Base-by-base conservation (phyloP, 2,888 invertebrate species). In the Meloe dianella region DNA sequence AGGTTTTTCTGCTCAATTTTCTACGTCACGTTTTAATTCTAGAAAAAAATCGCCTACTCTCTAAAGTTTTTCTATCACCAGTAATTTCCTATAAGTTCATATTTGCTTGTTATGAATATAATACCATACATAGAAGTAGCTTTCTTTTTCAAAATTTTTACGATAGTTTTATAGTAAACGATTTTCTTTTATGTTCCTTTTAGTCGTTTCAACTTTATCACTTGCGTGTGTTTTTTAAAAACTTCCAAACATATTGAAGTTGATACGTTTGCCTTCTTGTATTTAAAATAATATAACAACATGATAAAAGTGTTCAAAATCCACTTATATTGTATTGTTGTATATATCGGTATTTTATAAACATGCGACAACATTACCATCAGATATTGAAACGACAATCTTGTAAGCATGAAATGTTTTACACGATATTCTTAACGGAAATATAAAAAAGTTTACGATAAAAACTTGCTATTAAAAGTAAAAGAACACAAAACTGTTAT, bases 361-460 rank as follows among this genome's bases (percentile, higher is more conserved):
- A 22, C 24, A 10, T 24, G 51, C 12, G n/a, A n/a, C 22, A 51
- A 24, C 51, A 5, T 51, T 24, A 24, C n/a, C n/a, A n/a, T 51
- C 51, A 24, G 51, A 51, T 14, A 24, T 51, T 51, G 51, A 24
- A 51, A 51, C 12, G 51, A 22, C 5, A 24, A 9, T 51, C 22
- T 24, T 51, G 51, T 51, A 51, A 51, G 24, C 10, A 12, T 24
- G 24, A 51, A 51, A 24, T 51, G 51, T 51, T 51, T 51, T 12
- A 51, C 51, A 24, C 22, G 51, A 51, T 20, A 47, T 47, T 22
- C 3, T 20, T 9, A 4, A 2, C n/a, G 47, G 24, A 51, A 51
- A 22, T 51, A 47, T 47, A 20, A 47, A 35, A 47, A 20, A 47
- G 8, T 47, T 47, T 17, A 47, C 47, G 47, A 47, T 47, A 47